A percentile compares a stretch with the other conserved stretches of the same genome.
These are phyloP conservation scores for Rosalia funebris DNA, from an alignment of 2,888 invertebrate genomes.

Conservation along the genomic window DNA sequence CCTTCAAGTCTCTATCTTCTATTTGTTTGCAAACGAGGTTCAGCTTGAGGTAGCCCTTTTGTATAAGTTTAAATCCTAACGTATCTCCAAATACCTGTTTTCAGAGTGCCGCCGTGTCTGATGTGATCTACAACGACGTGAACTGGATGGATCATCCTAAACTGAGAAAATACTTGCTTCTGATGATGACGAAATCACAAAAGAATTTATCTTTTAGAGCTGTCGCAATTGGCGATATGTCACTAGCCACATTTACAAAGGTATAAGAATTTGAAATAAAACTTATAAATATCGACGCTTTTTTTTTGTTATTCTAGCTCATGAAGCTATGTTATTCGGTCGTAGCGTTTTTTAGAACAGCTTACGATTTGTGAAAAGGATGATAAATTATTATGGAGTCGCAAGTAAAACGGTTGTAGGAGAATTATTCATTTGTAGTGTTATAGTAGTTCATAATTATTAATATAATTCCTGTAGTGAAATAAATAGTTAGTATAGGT, in stretches of 20 bases:
- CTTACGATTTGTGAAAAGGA: conserved; percentile 5
- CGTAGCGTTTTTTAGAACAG: background rate
- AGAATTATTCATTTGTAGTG: no score
- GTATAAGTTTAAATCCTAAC: no score
- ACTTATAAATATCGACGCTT: background rate
- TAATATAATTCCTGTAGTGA: no score
- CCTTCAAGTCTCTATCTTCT: conserved; percentile 29
- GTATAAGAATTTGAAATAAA: no score
- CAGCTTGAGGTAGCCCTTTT: conserved; percentile 28
- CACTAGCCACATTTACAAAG: conserved; percentile 20
- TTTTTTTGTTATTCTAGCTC: background rate
- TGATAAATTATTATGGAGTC: no score
- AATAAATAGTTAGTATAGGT: no score
- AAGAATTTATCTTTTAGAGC: conserved; percentile 18
- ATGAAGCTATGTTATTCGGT: conserved; percentile 4
- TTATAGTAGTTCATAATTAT: no score
- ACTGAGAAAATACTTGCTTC: background rate
- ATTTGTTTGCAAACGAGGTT: conserved; percentile 31
- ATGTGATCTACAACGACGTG: conserved; percentile 13
- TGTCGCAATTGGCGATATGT: conserved; percentile 21
- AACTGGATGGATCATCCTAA: conserved; percentile 13
- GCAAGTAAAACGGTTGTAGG: no score
- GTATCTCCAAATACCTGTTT: no score
- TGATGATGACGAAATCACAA: conserved; percentile 22
- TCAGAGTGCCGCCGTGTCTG: conserved; percentile 10